Base-by-base conservation (phyloP, 2,113 vertebrate genomes). In the Pipra filicauda region DNA sequence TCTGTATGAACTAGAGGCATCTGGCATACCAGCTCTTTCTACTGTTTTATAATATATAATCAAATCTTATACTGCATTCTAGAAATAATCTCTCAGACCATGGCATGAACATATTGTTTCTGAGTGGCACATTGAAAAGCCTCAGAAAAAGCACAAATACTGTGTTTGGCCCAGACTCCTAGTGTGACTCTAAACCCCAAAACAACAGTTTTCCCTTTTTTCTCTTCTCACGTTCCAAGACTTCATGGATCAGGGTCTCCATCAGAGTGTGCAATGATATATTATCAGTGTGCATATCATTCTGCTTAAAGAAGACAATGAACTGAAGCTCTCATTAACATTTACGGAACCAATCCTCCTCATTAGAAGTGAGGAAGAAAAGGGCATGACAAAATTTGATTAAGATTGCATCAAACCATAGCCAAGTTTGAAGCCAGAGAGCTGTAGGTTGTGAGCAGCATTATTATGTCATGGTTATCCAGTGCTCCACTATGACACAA, bases 321-420 rank as follows among this genome's bases (percentile, higher is more conserved):
- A 98, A 94, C 88, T 95, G 93, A 88, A 96, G 90, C 55, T 96
- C 11, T 97, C 92, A 95, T 97, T 98, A 97, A 91, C 93, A 94
- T 97, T 91, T 96, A 76, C 81, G 97, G 93, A 98, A 89, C 75
- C 95, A 96, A 94, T 81, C 65, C 67, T 97, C 92, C 89, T 97
- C 91, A 95, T 98, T 98, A 97, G 79, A 94, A 97, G 64, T 90
- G 77, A 97, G 76, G 72, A 96, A 96, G 91, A 96, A 97, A 97
- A 96, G 82, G 66, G 44, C 78, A 92, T 84, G 58, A 88, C 93
- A 91, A 93, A 94, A 97, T 97, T 97, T 91, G 97, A 97, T 98
- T 97, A 98, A 95, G 91, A 96, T 90, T 96, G 24, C 83, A 96
- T 97, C 82, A 97, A 95, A 90, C 67, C 80, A 54, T 88, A 96